phyloP scores from a whole-genome alignment of 1,140 invertebrate genomes.

The Dufourea novaeangliae region DNA sequence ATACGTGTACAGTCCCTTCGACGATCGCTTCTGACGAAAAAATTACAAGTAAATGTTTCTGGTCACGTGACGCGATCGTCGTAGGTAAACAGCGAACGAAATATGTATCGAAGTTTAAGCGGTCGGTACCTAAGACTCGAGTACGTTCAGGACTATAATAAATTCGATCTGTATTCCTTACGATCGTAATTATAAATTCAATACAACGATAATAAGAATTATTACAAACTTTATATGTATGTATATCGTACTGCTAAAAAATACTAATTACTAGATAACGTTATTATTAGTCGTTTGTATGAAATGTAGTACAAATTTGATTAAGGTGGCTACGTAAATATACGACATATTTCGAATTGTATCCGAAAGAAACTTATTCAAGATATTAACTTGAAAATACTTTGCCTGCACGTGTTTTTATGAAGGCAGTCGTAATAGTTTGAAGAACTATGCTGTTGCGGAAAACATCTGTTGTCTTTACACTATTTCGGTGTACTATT shows the following conservation, averaged over 20 bases:
- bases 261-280: not conserved
- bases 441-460: not conserved
- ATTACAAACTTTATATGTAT: not conserved
- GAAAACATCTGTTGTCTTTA: too few species aligned
- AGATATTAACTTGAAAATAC: not conserved
- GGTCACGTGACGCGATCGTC: constrained; percentile 5
- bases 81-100: not conserved
- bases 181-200: not conserved
- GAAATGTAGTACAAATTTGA: not conserved
- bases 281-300: not conserved
- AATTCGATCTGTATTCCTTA: not conserved
- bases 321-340: not conserved
- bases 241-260: not conserved
- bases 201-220: not conserved
- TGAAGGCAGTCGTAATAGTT: not conserved
- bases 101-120: not conserved
- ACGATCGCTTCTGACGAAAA: not conserved
- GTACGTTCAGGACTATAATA: not conserved
- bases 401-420: not conserved
- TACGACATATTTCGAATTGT: not conserved
- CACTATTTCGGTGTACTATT: too few species aligned
- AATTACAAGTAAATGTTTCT: constrained; percentile 22
- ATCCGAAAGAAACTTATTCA: not conserved
- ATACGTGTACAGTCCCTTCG: not conserved
- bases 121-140: not conserved